These are phyloP conservation scores for Amazona guildingii DNA, from an alignment of 2,113 vertebrate species.

Conservation along the genomic window DNA sequence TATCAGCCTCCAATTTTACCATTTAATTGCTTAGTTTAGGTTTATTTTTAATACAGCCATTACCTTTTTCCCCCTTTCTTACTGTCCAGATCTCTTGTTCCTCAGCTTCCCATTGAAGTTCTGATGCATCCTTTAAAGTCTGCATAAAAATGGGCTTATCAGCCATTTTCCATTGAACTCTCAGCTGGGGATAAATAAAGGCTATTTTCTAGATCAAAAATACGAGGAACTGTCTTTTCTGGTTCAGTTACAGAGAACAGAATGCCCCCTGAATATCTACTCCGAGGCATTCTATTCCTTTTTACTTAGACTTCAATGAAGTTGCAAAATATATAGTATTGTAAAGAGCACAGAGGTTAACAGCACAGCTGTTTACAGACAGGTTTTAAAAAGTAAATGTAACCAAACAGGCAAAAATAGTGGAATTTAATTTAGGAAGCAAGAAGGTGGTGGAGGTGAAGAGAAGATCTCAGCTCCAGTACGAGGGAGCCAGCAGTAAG, in stretches of 20 bases:
- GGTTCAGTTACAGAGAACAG: conserved; percentile 29
- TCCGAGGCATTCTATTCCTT: conserved; percentile 6
- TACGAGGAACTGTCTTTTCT: background rate
- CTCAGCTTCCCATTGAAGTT: background rate
- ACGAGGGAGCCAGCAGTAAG: background rate
- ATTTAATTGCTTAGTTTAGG: background rate
- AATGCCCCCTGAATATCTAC: background rate
- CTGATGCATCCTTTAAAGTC: background rate
- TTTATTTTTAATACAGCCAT: background rate
- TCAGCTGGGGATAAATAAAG: background rate
- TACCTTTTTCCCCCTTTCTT: background rate
- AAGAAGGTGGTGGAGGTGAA: background rate
- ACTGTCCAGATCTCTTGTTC: background rate
- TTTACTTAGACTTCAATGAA: conserved; percentile 4
- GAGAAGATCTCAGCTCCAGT: background rate
- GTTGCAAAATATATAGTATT: background rate
- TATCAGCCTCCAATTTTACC: background rate
- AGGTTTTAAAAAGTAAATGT: background rate
- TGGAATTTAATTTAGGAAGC: conserved; percentile 4
- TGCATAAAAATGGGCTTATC: background rate
- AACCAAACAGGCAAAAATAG: background rate
- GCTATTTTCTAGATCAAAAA: background rate
- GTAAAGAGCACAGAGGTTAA: conserved; percentile 22
- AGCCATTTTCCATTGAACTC: background rate
- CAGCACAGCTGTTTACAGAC: background rate